Evolutionary conservation across 2,888 invertebrate genomes (phyloP).

Genomic region (Drosophila birchii): DNA sequence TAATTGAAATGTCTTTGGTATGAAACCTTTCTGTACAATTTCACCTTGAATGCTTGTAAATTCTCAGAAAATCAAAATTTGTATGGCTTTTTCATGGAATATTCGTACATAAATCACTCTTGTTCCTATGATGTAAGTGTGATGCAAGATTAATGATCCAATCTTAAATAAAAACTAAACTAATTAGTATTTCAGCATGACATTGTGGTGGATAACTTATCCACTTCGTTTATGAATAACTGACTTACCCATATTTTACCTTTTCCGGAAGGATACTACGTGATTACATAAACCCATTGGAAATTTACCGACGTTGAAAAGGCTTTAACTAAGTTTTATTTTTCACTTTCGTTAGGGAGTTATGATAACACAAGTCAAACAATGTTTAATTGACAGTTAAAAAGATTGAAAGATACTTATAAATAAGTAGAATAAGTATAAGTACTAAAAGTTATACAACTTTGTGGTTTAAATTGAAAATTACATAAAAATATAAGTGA

Average conservation of each 20-base stretch:
- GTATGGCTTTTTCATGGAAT: not conserved
- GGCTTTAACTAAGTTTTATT: not conserved
- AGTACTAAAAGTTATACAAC: no score
- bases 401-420: no score
- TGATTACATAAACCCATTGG: not conserved
- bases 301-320: not conserved
- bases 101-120: not conserved
- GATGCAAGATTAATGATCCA: not conserved
- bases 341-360: not conserved
- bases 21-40: conserved; percentile 17
- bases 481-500: no score
- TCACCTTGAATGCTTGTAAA: conserved; percentile 10
- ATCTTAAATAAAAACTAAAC: not conserved
- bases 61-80: not conserved
- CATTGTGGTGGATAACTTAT: not conserved
- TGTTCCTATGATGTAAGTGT: conserved; percentile 6
- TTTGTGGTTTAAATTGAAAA: no score
- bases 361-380: not conserved
- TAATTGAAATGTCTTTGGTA: no score
- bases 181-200: conserved; percentile 6
- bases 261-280: conserved; percentile 12
- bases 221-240: not conserved
- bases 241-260: not conserved
- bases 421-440: no score
- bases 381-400: not conserved